Conservation (phyloP, 2,113 vertebrate species). For the Solea senegalensis region DNA sequence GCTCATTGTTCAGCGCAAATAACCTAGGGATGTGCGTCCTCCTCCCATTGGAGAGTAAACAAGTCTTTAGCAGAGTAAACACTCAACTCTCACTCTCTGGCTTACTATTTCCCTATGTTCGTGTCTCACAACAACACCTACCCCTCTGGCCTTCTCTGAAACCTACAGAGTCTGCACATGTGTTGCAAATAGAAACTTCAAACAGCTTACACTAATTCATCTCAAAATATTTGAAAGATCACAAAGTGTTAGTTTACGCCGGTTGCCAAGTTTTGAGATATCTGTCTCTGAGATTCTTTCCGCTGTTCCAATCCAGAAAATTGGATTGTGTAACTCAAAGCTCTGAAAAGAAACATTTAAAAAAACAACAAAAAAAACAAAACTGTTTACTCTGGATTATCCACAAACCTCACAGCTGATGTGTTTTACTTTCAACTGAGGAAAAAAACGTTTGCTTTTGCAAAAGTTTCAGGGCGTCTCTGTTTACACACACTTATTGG, state of each 20-base stretch:
- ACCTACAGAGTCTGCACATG: not conserved
- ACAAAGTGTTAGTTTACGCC: not conserved
- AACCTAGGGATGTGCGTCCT: conserved; percentile 52
- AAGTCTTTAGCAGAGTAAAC: conserved; percentile 54
- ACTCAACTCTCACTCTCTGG: not conserved
- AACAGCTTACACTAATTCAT: not conserved
- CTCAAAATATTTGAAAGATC: not conserved
- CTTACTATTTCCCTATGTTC: not conserved
- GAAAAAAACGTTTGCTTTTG: not conserved
- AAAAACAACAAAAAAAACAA: too few species aligned
- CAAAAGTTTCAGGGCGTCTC: not conserved
- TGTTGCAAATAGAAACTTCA: conserved; percentile 1
- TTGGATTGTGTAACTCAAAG: not conserved
- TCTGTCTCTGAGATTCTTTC: not conserved
- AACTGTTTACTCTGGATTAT: too few species aligned
- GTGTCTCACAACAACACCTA: not conserved
- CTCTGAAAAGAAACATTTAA: not conserved
- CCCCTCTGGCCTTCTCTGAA: conserved; percentile 6
- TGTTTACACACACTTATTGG: not conserved
- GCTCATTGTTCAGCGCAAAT: conserved; percentile 64
- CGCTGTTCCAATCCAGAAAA: not conserved
- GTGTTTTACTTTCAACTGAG: too few species aligned
- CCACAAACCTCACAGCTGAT: too few species aligned
- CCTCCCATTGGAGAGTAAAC: conserved; percentile 51
- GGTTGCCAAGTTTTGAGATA: not conserved